phyloP scores from a whole-genome alignment of 2,113 vertebrate species.

The Burhinus bistriatus region DNA sequence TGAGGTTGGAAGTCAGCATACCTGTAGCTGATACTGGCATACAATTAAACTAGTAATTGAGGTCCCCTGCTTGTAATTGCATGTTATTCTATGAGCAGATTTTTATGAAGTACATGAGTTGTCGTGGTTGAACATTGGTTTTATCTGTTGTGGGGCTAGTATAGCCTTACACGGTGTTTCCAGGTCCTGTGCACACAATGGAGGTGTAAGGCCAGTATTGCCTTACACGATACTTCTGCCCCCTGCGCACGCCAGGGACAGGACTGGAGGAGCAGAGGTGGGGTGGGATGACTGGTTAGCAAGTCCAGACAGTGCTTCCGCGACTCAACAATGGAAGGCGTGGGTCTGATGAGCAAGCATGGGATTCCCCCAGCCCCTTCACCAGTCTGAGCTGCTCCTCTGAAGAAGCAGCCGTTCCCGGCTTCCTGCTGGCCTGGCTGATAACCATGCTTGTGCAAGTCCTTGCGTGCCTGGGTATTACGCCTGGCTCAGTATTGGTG shows the following conservation, averaged over 20 bases:
- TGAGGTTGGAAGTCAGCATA: neutral
- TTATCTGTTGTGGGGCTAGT: neutral
- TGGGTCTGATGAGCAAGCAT: neutral
- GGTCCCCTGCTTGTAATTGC: neutral
- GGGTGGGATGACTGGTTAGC: neutral
- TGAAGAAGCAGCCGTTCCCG: neutral
- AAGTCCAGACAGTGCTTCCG: neutral
- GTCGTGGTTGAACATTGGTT: neutral
- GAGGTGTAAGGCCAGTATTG: neutral
- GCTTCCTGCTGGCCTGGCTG: neutral
- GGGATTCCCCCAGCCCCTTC: neutral
- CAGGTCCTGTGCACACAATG: neutral
- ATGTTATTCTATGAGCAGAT: neutral
- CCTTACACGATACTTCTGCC: neutral
- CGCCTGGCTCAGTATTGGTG: neutral
- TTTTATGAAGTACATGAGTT: neutral
- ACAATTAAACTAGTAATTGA: neutral
- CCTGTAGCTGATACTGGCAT: neutral
- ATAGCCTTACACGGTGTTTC: neutral
- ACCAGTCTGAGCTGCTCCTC: neutral
- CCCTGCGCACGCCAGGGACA: neutral
- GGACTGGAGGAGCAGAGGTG: neutral
- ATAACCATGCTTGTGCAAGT: rapidly evolving
- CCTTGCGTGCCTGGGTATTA: neutral
- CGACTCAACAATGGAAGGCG: rapidly evolving